phyloP scores from a whole-genome alignment of 2,113 vertebrate genomes.

The pig (Sus scrofa) region T2T-Sscrofa CM000825.6:81250001-81250500 shows the following conservation, averaged over 20 bases:
- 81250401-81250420: background rate
- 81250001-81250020: background rate
- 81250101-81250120: background rate
- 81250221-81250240: background rate
- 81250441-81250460: background rate
- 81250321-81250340: background rate
- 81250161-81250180: background rate
- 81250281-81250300: too few relatives aligned
- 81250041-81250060: background rate
- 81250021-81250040: accelerated
- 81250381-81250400: background rate
- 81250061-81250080: background rate
- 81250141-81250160: background rate
- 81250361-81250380: background rate
- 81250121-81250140: background rate
- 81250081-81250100: background rate
- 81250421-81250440: background rate
- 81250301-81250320: too few relatives aligned
- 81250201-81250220: too few relatives aligned
- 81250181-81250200: background rate
- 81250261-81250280: background rate
- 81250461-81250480: background rate
- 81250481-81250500: background rate
- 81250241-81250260: background rate
- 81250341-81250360: background rate